Evolutionary conservation across 92 coral and sea anemone species (phyloP), one percentile per base, ranked within the genome.

Genomic region (Palythoa caribaeorum): DNA sequence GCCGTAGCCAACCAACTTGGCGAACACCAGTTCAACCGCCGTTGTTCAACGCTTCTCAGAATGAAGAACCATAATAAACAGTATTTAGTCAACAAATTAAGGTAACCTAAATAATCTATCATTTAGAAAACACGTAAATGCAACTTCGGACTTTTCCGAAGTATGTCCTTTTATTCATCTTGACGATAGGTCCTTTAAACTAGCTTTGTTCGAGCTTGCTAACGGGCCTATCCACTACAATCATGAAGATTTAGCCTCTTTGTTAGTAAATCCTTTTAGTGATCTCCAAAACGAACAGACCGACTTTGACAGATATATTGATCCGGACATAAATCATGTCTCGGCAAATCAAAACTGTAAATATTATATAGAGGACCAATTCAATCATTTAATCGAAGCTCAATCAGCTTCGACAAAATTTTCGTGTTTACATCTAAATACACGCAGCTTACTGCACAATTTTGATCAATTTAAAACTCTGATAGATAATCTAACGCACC

Each of bases 281-380:
- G 80, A 76, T 76, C 15, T 76, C 28, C 80, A 76, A 76, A 76
- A 76, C 28, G 80, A 74, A 74, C 78, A 74, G 19, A 74, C 78
- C 11, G 78, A 73, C 78, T 73, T 73, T 74, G 78, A 74, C 19
- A 74, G 78, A 74, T 7, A 74, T 39, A 52, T 47, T 76, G 60
- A 76, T 17, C 80, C 80, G 1, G 63, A 76, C 28, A 76, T 16
- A 1, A n/a, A 76, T 44, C 5, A n/a, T 76, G 36, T 16, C 28
- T 11, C 9, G 60, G 28, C 62, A 8, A 76, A 50, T 71, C 57
- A 44, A 16, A 69, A 77, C 75, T 87, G 90, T 40, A 87, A 87
- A 55, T 87, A 87, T 50, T 76, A 87, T 40, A 39, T 66, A 54
- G 76, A 80, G 44, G 75, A 77, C 70, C 72, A 87, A 38, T 39